Evolutionary conservation across 2,888 invertebrate species (phyloP).

Genomic region (Caenorhabditis afra): DNA sequence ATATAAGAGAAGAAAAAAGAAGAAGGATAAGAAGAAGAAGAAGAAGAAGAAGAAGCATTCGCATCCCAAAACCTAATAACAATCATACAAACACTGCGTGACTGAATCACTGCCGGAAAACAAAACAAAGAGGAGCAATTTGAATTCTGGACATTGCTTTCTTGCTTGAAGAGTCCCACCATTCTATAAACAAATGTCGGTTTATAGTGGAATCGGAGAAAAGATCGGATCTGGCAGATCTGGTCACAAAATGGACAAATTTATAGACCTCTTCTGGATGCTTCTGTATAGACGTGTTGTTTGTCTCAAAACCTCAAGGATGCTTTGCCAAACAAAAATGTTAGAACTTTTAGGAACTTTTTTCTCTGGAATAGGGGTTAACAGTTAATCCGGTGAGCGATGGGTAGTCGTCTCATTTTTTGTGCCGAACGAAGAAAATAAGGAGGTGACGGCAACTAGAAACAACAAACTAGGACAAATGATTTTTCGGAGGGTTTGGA

Average conservation of each 20-base stretch:
- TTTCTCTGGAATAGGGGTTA: conserved; percentile 34
- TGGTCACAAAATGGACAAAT: conserved; percentile 13
- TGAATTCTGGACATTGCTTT: neutral
- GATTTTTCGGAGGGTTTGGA: conserved; percentile 15
- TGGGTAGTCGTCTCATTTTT: conserved; percentile 15
- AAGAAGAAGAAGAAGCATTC: conserved; percentile 40
- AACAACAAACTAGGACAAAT: conserved; percentile 12
- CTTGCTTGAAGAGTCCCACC: neutral
- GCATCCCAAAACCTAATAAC: conserved; percentile 56
- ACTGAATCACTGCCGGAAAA: conserved; percentile 22
- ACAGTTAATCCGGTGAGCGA: conserved; percentile 48
- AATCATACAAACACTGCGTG: conserved; percentile 45
- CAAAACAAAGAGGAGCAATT: conserved; percentile 6
- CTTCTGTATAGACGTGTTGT: conserved; percentile 4
- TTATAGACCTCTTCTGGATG: conserved; percentile 2
- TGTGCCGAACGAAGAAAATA: neutral
- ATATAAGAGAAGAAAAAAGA: conserved; percentile 13
- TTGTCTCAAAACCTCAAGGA: conserved; percentile 15
- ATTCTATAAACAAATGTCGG: conserved; percentile 37
- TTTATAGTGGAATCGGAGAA: conserved; percentile 12
- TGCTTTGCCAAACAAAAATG: conserved; percentile 16
- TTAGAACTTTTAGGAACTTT: conserved; percentile 24
- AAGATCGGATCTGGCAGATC: conserved; percentile 33
- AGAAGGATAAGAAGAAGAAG: conserved; percentile 11
- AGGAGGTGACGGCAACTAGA: conserved; percentile 7